Conservation (phyloP, 2,797 vertebrate species). For the Botia almorhae region DNA sequence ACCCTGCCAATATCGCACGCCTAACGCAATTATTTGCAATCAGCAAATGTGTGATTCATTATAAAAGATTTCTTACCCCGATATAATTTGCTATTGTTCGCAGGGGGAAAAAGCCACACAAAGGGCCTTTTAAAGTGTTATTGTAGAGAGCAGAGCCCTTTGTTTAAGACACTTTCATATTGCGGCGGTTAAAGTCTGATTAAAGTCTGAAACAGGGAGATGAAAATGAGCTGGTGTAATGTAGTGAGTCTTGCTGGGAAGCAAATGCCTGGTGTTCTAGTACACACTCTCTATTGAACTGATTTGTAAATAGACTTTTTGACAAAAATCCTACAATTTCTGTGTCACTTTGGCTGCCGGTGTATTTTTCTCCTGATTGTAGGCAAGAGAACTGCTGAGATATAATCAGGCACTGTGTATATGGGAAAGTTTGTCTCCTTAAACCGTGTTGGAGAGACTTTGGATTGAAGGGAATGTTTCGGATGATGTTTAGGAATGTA, state of each 20-base stretch:
- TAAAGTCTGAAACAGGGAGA: slow-evolving; percentile 78
- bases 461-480: not conserved
- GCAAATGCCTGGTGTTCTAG: slow-evolving; percentile 69
- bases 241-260: slow-evolving; percentile 64
- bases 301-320: slow-evolving; percentile 80
- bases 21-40: slow-evolving; percentile 99
- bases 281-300: slow-evolving; percentile 67
- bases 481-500: slow-evolving; percentile 5
- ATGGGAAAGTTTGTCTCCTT: slow-evolving; percentile 29
- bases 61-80: slow-evolving; percentile 82
- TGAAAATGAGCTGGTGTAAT: slow-evolving; percentile 71
- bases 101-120: slow-evolving; percentile 77
- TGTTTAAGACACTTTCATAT: slow-evolving; percentile 67
- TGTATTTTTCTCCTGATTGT: slow-evolving; percentile 52
- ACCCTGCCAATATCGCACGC: slow-evolving; percentile 88
- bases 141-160: slow-evolving; percentile 68
- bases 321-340: slow-evolving; percentile 53
- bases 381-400: slow-evolving; percentile 41
- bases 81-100: slow-evolving; percentile 91
- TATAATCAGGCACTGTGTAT: slow-evolving; percentile 43
- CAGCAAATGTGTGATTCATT: slow-evolving; percentile 96
- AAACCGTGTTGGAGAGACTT: slow-evolving; percentile 22
- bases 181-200: slow-evolving; percentile 75
- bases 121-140: slow-evolving; percentile 78
- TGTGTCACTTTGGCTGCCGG: slow-evolving; percentile 27